Percentiles rank a stretch among this genome's conserved stretches.
phyloP scores from a whole-genome alignment of 2,113 vertebrate species.

The Argyrosomus japonicus region DNA sequence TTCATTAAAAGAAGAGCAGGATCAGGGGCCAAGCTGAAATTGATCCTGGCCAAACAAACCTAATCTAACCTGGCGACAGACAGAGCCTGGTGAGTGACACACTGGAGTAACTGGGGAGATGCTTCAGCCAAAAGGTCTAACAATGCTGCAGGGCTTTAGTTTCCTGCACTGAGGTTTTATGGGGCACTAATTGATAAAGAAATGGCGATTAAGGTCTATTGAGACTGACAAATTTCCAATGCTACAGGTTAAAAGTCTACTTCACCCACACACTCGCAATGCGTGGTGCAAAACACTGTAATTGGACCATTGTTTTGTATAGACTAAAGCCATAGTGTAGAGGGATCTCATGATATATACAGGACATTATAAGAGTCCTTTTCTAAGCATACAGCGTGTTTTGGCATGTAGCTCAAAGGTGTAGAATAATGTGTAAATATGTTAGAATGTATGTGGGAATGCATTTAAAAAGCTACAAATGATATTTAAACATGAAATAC shows the following conservation, averaged over 20 bases:
- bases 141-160: slow-evolving; percentile 9
- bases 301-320: background rate
- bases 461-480: background rate
- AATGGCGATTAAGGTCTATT: background rate
- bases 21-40: slow-evolving; percentile 57
- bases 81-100: slow-evolving; percentile 29
- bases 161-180: background rate
- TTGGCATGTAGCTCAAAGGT: no score
- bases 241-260: background rate
- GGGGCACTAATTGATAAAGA: background rate
- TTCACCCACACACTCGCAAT: background rate
- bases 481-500: background rate
- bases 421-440: background rate
- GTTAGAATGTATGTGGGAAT: background rate
- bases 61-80: slow-evolving; percentile 47
- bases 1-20: slow-evolving; percentile 55
- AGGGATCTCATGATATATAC: background rate
- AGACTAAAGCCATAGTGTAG: background rate
- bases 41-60: slow-evolving; percentile 62
- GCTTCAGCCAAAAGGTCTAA: slow-evolving; percentile 17
- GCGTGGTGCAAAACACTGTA: background rate
- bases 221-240: background rate
- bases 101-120: slow-evolving; percentile 38
- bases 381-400: background rate
- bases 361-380: background rate